Conservation (phyloP, 2,888 invertebrate genomes). For the Himalopsyche tibetana region DNA sequence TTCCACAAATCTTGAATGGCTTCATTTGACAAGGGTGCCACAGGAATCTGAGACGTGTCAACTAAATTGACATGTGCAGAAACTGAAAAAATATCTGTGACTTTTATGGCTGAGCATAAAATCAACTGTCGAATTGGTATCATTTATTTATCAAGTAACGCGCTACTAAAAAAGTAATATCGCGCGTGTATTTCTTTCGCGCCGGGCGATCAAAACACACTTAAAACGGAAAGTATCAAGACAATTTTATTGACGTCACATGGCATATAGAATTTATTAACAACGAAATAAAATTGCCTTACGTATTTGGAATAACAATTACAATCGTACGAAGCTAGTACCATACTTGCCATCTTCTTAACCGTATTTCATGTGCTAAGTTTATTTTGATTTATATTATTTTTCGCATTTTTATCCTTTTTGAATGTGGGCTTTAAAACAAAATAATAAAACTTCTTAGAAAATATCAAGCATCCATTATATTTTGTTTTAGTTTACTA, state of each 20-base stretch:
- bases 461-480: too few species aligned
- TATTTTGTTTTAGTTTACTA: too few species aligned
- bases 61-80: slow-evolving; percentile 27
- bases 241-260: neutral
- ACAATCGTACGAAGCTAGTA: too few species aligned
- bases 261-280: neutral
- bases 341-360: too few species aligned
- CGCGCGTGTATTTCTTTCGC: slow-evolving; percentile 4
- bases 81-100: slow-evolving; percentile 31
- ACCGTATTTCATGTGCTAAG: too few species aligned
- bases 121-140: slow-evolving; percentile 26
- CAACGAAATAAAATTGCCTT: too few species aligned
- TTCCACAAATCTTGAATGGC: slow-evolving; percentile 10
- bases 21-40: slow-evolving; percentile 28
- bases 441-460: too few species aligned
- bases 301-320: too few species aligned
- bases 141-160: slow-evolving; percentile 21
- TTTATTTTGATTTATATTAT: too few species aligned
- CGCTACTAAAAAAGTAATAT: slow-evolving; percentile 12
- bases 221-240: slow-evolving; percentile 11
- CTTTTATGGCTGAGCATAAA: slow-evolving; percentile 2
- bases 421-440: too few species aligned
- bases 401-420: too few species aligned
- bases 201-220: neutral
- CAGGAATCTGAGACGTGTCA: slow-evolving; percentile 27